Base-by-base conservation (phyloP, 2,888 invertebrate species). In the Teleiodes luculella region DNA sequence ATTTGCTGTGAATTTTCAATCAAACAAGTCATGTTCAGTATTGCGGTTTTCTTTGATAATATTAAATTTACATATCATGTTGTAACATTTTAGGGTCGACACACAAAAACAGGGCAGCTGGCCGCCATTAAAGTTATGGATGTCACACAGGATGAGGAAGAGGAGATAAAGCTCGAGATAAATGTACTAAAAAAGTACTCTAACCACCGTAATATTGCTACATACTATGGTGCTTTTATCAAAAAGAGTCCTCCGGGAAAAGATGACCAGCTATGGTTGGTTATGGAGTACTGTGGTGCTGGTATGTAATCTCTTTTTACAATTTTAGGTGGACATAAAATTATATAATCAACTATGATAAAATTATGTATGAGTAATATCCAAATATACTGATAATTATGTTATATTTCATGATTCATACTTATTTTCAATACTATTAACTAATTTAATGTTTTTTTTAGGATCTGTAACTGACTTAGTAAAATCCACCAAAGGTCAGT, bases 81-180 rank as follows among this genome's bases (percentile, higher is more conserved):
- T 24, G 24, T 24, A 39, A 16, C 39, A 65, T 77, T 63, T 56
- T 85, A 99, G 97, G 99, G 99, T 64, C 96, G 99, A 57, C 99
- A 99, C 90, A 99, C 98, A 66, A 99, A 99, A 92, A 99, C 99
- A 67, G 98, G 99, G 65, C 99, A 99, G 90, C 92, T 99, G 91
- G 99, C 99, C 66, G 99, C 99, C 85, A 99, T 99, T 90, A 99
- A 99, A 92, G 98, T 99, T 80, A 99, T 99, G 99, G 99, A 98
- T 89, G 98, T 99, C 74, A 99, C 98, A 68, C 98, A 99, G 93
- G 99, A 99, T 83, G 99, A 99, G 87, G 99, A 99, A 81, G 99
- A 99, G 90, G 99, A 99, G 92, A 99, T 99, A 69, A 99, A 99
- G 87, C 91, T 99, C 74, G 99, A 99, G 92, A 99, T 99, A 72